These are phyloP conservation scores for Pachyuromys duprasi DNA, from an alignment of 2,797 vertebrate species.

Conservation along the genomic window DNA sequence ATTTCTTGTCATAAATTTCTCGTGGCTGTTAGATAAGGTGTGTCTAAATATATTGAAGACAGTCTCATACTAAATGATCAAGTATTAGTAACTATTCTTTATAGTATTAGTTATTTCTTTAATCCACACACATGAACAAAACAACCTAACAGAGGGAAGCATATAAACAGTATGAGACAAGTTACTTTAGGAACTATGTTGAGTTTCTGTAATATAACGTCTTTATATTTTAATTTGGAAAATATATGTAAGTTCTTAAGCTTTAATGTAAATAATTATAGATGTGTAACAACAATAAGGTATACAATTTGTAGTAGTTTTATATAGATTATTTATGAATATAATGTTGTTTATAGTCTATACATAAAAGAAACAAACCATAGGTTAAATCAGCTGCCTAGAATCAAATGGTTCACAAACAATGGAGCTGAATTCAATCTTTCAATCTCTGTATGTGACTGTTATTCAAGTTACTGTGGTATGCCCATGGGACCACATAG, in stretches of 20 bases:
- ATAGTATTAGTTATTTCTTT: slow-evolving; percentile 21
- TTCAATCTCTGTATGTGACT: neutral
- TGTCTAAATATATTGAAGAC: slow-evolving; percentile 22
- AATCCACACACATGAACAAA: neutral
- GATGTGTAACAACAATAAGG: neutral
- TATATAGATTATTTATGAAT: slow-evolving; percentile 28
- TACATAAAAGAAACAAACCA: neutral
- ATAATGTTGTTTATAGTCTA: neutral
- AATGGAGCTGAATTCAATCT: neutral
- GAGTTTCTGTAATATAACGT: neutral
- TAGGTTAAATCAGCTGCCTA: neutral
- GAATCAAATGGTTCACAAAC: neutral
- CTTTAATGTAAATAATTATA: slow-evolving; percentile 9
- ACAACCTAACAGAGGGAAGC: neutral
- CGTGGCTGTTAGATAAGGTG: neutral
- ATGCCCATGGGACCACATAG: neutral
- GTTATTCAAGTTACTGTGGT: neutral
- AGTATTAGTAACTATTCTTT: slow-evolving; percentile 42
- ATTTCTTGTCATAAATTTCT: neutral
- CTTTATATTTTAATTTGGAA: slow-evolving; percentile 56
- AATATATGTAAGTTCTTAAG: neutral
- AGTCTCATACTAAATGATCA: neutral
- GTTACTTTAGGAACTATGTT: neutral
- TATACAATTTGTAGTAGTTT: neutral
- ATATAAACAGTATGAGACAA: neutral